These are phyloP conservation scores for Eustalomyia histrio DNA, from an alignment of 2,888 invertebrate species.

Conservation along the genomic window DNA sequence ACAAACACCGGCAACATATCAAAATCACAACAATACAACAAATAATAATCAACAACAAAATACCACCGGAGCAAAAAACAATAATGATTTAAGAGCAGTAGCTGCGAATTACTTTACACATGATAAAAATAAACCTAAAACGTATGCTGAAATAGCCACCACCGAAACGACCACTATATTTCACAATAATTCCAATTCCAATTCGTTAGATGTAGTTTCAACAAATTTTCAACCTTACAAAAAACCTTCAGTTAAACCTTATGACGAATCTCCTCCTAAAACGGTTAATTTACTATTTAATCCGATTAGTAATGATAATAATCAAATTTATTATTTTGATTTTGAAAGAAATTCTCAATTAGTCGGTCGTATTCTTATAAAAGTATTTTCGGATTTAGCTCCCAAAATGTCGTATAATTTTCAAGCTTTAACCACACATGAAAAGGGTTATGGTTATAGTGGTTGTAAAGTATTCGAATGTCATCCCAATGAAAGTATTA, in stretches of 20 bases:
- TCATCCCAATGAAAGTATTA: constrained; percentile 90
- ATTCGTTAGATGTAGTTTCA: constrained; percentile 64
- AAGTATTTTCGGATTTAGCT: constrained; percentile 88
- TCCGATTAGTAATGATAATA: constrained; percentile 81
- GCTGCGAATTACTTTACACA: constrained; percentile 40
- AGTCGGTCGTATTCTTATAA: constrained; percentile 87
- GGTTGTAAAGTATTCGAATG: constrained; percentile 90
- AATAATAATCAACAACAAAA: constrained; percentile 14
- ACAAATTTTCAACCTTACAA: constrained; percentile 61
- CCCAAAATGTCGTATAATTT: constrained; percentile 91
- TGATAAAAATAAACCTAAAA: constrained; percentile 65
- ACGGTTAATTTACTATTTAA: constrained; percentile 79
- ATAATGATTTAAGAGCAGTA: constrained; percentile 31
- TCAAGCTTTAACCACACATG: constrained; percentile 85
- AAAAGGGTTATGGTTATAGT: constrained; percentile 87
- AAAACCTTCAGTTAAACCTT: constrained; percentile 44
- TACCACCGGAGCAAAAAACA: too few relatives aligned
- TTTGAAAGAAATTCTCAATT: constrained; percentile 86
- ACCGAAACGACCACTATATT: constrained; percentile 14
- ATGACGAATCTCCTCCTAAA: constrained; percentile 44
- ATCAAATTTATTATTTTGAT: constrained; percentile 88
- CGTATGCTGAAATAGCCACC: constrained; percentile 75
- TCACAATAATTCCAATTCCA: constrained; percentile 62
- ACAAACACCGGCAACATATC: constrained; percentile 26
- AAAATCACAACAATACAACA: constrained; percentile 30